phyloP scores from a whole-genome alignment of 2,888 invertebrate species.

The Chrysomela aeneicollis region DNA sequence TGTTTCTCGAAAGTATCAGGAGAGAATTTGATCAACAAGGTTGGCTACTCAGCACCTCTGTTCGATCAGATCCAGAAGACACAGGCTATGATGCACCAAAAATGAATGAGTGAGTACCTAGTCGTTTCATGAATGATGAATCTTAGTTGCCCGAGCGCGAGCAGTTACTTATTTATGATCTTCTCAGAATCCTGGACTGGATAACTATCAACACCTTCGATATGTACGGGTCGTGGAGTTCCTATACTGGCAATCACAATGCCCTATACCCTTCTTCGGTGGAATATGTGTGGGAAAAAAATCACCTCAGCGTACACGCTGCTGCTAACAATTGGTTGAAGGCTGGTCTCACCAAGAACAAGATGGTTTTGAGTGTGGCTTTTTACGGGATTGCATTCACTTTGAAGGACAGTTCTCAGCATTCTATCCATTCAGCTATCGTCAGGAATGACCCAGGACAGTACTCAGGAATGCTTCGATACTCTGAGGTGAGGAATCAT shows the following conservation, averaged over 20 bases:
- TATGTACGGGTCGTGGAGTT: constrained; percentile 72
- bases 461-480: constrained; percentile 30
- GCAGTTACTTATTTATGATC: too few species aligned
- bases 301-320: constrained; percentile 39
- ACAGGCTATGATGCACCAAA: constrained; percentile 41
- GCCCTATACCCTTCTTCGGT: constrained; percentile 65
- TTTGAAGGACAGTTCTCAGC: constrained; percentile 58
- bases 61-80: constrained; percentile 37
- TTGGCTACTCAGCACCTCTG: constrained; percentile 42
- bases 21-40: constrained; percentile 36
- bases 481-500: constrained; percentile 33
- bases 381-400: constrained; percentile 74
- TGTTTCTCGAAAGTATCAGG: constrained; percentile 33
- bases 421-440: constrained; percentile 37
- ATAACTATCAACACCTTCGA: constrained; percentile 79
- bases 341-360: constrained; percentile 66
- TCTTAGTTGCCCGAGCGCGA: too few species aligned
- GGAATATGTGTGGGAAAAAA: constrained; percentile 40
- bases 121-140: too few species aligned
- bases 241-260: constrained; percentile 70
- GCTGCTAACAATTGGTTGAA: constrained; percentile 59
- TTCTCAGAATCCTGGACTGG: constrained; percentile 68
- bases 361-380: constrained; percentile 74
- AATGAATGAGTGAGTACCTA: constrained; percentile 40
- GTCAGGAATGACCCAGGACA: constrained; percentile 62